Conservation (phyloP, 2,888 invertebrate genomes). For the Gastracanthus pulcherrimus region DNA sequence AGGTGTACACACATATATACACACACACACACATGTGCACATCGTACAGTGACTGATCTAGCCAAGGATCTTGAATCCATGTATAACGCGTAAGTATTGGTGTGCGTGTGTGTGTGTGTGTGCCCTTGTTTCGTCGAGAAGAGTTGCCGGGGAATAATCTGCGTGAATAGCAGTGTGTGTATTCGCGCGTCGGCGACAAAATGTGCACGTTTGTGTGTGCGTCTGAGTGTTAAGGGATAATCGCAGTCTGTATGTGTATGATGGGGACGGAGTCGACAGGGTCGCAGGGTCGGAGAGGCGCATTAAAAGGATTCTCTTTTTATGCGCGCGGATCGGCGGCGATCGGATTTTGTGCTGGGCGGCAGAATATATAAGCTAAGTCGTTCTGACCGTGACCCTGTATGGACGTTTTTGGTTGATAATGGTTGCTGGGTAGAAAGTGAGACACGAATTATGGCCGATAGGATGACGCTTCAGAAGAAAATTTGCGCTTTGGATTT, state of each 20-base stretch:
- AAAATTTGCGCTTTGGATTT: too few species aligned
- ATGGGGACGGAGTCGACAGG: constrained; percentile 15
- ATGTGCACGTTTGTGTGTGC: neutral
- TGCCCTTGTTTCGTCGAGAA: constrained; percentile 9
- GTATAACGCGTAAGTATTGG: too few species aligned
- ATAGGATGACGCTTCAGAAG: neutral
- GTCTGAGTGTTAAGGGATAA: constrained; percentile 41
- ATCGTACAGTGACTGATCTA: too few species aligned
- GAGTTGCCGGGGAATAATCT: constrained; percentile 20
- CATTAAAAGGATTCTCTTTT: constrained; percentile 54
- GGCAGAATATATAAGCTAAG: neutral
- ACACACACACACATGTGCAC: neutral
- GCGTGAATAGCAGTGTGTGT: neutral
- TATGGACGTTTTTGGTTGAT: neutral
- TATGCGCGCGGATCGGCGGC: constrained; percentile 5
- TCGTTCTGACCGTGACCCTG: neutral
- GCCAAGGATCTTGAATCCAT: constrained; percentile 13
- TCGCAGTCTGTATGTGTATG: constrained; percentile 3
- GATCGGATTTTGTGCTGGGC: constrained; percentile 20
- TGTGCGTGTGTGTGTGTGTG: neutral
- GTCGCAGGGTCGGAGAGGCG: constrained; percentile 4
- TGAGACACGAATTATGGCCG: too few species aligned
- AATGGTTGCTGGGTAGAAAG: neutral
- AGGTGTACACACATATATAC: neutral
- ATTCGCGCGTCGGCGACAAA: constrained; percentile 6